Conservation (phyloP, 2,113 vertebrate species). For the Tiliqua scincoides region DNA sequence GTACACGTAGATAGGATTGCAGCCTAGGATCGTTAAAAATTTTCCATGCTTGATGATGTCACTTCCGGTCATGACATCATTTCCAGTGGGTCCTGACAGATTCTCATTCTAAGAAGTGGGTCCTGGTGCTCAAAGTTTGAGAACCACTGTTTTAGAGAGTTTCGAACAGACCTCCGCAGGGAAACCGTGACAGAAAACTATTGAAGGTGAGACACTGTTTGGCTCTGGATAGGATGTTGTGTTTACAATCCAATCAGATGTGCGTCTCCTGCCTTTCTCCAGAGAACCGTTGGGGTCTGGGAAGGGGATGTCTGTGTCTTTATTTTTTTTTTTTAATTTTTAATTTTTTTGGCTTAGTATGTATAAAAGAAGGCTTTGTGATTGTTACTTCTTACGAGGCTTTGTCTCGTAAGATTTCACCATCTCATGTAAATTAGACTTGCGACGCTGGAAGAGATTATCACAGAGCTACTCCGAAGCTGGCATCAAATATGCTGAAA, state of each 20-base stretch:
- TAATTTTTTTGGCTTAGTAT: slow-evolving; percentile 3
- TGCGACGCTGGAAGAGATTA: neutral
- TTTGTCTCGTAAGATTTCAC: slow-evolving; percentile 20
- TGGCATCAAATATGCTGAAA: slow-evolving; percentile 26
- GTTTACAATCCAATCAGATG: neutral
- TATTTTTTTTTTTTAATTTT: too few relatives aligned
- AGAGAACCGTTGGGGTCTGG: slow-evolving; percentile 35
- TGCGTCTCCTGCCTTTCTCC: neutral
- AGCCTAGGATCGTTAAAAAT: too few relatives aligned
- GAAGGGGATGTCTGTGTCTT: neutral
- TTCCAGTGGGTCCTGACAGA: too few relatives aligned
- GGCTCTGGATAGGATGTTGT: slow-evolving; percentile 25
- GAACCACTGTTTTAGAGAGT: too few relatives aligned
- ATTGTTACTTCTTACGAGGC: slow-evolving; percentile 1
- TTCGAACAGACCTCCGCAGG: slow-evolving; percentile 45
- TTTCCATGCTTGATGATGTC: too few relatives aligned
- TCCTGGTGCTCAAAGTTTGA: too few relatives aligned
- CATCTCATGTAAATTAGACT: slow-evolving; percentile 26
- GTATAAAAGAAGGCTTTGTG: slow-evolving; percentile 33
- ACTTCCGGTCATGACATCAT: too few relatives aligned
- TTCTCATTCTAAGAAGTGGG: too few relatives aligned
- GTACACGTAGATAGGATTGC: too few relatives aligned
- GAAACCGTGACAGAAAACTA: slow-evolving; percentile 43
- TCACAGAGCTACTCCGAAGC: slow-evolving; percentile 16
- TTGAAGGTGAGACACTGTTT: slow-evolving; percentile 44